Conservation (phyloP, 2,888 invertebrate genomes). For the Eupithecia subumbrata region DNA sequence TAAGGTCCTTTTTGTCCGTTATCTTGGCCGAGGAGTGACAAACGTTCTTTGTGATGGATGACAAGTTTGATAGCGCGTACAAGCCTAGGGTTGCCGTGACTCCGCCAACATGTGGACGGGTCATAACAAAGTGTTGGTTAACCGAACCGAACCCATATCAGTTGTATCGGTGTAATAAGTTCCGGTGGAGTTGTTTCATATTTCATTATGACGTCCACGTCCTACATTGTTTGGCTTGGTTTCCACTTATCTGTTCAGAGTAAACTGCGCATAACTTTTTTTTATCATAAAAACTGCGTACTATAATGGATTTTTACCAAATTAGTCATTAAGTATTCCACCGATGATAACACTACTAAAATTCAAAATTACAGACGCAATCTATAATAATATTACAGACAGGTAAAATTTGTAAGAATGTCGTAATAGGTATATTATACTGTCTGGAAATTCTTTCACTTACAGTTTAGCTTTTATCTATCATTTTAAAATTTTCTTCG, state of each 20-base stretch:
- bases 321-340: conserved; percentile 5
- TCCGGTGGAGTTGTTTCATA: conserved; percentile 44
- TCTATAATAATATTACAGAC: background rate
- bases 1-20: background rate
- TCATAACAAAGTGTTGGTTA: conserved; percentile 21
- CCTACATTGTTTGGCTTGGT: conserved; percentile 6
- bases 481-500: background rate
- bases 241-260: conserved; percentile 29
- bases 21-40: background rate
- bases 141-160: conserved; percentile 37
- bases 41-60: background rate
- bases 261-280: conserved; percentile 53
- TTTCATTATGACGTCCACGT: conserved; percentile 44
- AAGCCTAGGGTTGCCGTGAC: background rate
- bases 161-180: conserved; percentile 50
- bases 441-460: background rate
- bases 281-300: conserved; percentile 44
- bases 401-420: background rate
- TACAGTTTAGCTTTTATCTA: background rate
- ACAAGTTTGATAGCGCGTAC: background rate
- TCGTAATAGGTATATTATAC: background rate
- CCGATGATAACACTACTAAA: background rate
- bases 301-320: background rate
- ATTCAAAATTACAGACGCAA: background rate
- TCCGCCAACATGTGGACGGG: background rate